phyloP scores from a whole-genome alignment of 2,797 vertebrate genomes.

The Spheniscus humboldti region DNA sequence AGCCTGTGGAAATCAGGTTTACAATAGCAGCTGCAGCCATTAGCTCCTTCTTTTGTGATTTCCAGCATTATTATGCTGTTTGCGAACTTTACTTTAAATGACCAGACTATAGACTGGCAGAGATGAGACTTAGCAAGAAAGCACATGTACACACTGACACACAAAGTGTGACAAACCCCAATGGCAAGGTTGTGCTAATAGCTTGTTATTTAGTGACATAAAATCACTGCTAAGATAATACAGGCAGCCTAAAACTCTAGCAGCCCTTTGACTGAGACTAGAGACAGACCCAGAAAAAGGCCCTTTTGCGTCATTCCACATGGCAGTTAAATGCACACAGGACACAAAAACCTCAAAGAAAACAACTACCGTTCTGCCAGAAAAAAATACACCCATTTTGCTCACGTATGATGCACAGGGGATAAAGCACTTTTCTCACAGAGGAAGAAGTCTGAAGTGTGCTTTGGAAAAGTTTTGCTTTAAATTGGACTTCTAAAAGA shows the following conservation, averaged over 20 bases:
- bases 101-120: not conserved
- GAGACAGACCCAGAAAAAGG: not conserved
- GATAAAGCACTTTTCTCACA: not conserved
- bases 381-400: not conserved
- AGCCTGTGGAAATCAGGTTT: constrained; percentile 64
- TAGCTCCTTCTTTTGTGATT: constrained; percentile 64
- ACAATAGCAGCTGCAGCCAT: constrained; percentile 62
- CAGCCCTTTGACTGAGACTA: not conserved
- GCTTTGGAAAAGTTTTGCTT: not conserved
- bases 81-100: constrained; percentile 30
- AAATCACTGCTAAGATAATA: constrained; percentile 28
- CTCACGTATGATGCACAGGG: not conserved
- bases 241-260: not conserved
- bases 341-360: not conserved
- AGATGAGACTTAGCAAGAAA: constrained; percentile 12
- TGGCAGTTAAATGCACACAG: not conserved
- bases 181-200: constrained; percentile 20
- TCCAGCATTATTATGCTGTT: constrained; percentile 64
- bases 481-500: not conserved
- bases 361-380: not conserved
- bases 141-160: not conserved
- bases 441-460: not conserved
- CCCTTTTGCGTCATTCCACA: not conserved
- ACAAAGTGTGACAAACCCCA: constrained; percentile 26
- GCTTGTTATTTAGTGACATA: constrained; percentile 28